Percentiles rank a stretch among this genome's conserved stretches.
These are phyloP conservation scores for Chelonoidis abingdonii DNA, from an alignment of 2,113 vertebrate genomes.

Conservation along the genomic window DNA sequence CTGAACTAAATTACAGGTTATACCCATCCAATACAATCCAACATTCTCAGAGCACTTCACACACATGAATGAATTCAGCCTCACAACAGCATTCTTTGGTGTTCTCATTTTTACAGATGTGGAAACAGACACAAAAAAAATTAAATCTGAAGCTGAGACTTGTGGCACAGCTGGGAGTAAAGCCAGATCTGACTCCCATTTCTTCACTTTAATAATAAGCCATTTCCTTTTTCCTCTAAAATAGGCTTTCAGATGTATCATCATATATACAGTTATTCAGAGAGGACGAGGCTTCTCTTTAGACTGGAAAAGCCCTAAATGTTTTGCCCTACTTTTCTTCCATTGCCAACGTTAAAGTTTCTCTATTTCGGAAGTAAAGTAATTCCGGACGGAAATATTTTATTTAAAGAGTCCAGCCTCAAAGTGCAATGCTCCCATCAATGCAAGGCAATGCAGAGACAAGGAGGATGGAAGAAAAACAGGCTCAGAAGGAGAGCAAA, in stretches of 20 bases:
- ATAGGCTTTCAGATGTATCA: background rate
- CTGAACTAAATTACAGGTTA: background rate
- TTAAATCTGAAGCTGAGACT: background rate
- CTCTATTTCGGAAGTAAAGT: background rate
- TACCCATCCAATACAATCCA: background rate
- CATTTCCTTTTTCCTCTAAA: background rate
- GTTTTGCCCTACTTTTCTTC: background rate
- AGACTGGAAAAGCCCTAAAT: background rate
- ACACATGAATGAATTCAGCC: background rate
- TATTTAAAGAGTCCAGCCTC: background rate
- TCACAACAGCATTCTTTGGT: background rate
- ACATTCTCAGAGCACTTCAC: background rate
- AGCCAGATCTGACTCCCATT: background rate
- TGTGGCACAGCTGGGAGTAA: background rate
- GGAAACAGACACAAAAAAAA: background rate
- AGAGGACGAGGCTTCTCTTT: background rate
- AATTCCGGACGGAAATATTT: background rate
- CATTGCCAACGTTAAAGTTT: background rate
- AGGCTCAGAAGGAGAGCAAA: background rate
- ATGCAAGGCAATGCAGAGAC: background rate
- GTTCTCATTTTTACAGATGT: background rate
- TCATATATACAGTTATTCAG: background rate
- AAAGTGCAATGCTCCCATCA: background rate
- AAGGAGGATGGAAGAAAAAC: constrained; percentile 1
- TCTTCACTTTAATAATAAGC: background rate